Conservation (phyloP, 1,140 invertebrate species). For the Micrasema longulum region DNA sequence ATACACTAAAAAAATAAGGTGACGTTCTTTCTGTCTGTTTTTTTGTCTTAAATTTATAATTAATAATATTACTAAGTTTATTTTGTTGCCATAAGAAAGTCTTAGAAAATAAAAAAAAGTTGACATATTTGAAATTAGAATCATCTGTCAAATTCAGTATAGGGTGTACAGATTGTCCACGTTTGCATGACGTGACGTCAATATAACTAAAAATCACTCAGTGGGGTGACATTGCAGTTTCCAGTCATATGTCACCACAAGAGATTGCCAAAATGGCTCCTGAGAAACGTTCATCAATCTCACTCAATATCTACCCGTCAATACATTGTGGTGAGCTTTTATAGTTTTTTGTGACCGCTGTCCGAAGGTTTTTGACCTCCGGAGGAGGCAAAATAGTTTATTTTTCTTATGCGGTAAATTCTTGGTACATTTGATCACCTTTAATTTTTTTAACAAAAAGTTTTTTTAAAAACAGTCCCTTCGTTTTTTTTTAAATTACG, state of each 20-base stretch:
- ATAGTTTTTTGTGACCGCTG: constrained; percentile 47
- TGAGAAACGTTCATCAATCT: constrained; percentile 49
- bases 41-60: no score
- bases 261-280: constrained; percentile 34
- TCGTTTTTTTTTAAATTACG: no score
- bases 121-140: not conserved
- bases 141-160: no score
- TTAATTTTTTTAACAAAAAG: no score
- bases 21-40: no score
- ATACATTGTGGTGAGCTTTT: constrained; percentile 51
- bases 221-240: constrained; percentile 30
- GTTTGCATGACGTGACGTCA: constrained; percentile 11
- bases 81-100: not conserved
- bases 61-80: no score
- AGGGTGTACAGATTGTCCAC: not conserved
- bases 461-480: no score
- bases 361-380: constrained; percentile 40
- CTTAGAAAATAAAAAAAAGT: not conserved
- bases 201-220: constrained; percentile 35
- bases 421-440: no score
- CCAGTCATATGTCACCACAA: constrained; percentile 28
- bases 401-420: not conserved
- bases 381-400: constrained; percentile 7
- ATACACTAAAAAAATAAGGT: no score
- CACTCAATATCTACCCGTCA: constrained; percentile 52